Percentiles rank a stretch among this genome's conserved stretches.
Conservation (phyloP, 2,113 vertebrate species). For the Felis catus region DNA sequence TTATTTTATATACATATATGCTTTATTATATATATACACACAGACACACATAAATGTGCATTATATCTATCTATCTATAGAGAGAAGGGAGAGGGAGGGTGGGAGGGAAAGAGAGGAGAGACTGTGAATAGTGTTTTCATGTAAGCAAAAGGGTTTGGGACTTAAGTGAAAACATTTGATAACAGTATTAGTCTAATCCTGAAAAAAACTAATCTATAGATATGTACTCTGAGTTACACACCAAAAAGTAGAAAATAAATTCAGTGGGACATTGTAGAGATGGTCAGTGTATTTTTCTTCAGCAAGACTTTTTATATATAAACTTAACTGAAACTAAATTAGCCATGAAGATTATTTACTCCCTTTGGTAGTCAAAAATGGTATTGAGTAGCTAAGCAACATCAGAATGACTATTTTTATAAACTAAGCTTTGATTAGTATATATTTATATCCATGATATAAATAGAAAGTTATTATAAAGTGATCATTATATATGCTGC, state of each 20-base stretch:
- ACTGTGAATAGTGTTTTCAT: neutral
- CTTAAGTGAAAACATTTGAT: neutral
- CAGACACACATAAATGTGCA: too few species aligned
- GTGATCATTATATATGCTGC: neutral
- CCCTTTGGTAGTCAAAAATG: neutral
- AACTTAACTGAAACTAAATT: neutral
- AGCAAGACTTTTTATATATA: neutral
- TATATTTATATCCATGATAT: neutral
- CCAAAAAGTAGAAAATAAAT: neutral
- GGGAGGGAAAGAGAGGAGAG: too few species aligned
- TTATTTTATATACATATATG: too few species aligned
- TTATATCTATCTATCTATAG: too few species aligned
- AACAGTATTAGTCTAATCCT: neutral
- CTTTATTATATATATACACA: too few species aligned
- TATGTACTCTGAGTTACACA: neutral
- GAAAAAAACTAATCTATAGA: neutral
- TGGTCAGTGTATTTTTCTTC: neutral
- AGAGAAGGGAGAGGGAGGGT: too few species aligned
- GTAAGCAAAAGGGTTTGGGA: neutral
- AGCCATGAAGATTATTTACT: neutral
- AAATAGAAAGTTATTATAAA: neutral
- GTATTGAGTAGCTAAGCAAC: neutral
- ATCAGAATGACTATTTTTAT: neutral
- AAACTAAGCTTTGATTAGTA: neutral
- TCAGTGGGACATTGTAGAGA: neutral